Evolutionary conservation across 2,113 vertebrate genomes (phyloP), one percentile per base, ranked within the genome.

Genomic region (Puma concolor): DNA sequence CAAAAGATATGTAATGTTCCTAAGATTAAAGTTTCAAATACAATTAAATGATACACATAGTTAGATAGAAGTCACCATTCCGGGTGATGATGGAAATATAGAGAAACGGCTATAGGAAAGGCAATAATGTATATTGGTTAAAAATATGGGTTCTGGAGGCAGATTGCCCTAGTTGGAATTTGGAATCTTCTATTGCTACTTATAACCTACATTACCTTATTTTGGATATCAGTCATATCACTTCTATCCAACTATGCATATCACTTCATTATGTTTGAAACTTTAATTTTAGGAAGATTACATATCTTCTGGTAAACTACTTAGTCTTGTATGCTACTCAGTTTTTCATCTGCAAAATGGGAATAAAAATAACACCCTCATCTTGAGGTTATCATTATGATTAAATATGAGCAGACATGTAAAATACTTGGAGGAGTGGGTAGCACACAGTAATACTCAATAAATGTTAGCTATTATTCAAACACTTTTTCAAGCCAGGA

Each of bases 11-110:
- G 60, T 44, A 80, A 44, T 87, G 7, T 93, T 81, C 21, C n/a
- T 50, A 95, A 80, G 76, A 64, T 77, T 92, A 48, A 92, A 87
- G 25, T 88, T 87, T 93, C 76, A 84, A 84, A 84, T 52, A 5
- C 71, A 85, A 60, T 90, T 15, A 87, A 50, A 57, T 96, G 29
- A 64, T 87, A 33, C 87, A 15, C 44, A 85, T 82, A 89, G 4
- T 66, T 95, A 77, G 10, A 87, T 36, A 85, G 52, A 96, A 92
- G 57, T 23, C 57, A 60, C 57, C 57, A 60, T 60, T 60, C 17
- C 57, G 60, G 67, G 4, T 88, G 12, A 84, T 85, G 64, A 81
- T 36, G 38, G 88, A 93, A 97, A 93, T 77, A 72, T 10, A 91
- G 38, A 86, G 69, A 82, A 89, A 72, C 82, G 36, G 25, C 93